Evolutionary conservation across 2,113 vertebrate species (phyloP).

Genomic region (Patagioenas fasciata): DNA sequence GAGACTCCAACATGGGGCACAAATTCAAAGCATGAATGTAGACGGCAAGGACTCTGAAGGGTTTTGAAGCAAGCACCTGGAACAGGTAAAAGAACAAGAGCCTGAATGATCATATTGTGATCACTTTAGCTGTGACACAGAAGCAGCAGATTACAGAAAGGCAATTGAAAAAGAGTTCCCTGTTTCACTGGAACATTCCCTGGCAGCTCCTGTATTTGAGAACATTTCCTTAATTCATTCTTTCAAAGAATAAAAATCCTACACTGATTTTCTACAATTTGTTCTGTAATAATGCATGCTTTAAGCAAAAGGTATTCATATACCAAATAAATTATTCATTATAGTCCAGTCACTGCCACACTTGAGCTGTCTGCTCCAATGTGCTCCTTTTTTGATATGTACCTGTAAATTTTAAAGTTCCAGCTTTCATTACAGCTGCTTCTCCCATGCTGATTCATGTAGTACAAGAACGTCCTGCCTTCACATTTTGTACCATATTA

Average conservation of each 20-base stretch:
- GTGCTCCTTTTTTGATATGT: neutral
- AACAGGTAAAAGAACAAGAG: neutral
- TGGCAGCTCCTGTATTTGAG: neutral
- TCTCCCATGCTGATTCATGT: neutral
- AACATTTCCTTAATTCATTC: neutral
- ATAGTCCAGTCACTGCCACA: neutral
- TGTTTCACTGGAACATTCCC: neutral
- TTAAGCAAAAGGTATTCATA: neutral
- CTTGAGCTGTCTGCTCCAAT: neutral
- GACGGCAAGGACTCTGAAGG: neutral
- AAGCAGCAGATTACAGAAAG: neutral
- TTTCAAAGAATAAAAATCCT: neutral
- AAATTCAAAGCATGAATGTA: neutral
- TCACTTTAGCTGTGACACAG: neutral
- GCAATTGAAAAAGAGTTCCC: neutral
- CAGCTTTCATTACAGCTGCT: neutral
- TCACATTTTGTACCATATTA: neutral
- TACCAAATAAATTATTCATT: neutral
- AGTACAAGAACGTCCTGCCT: neutral
- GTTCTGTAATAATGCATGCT: neutral
- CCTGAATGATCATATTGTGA: accelerated
- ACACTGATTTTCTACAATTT: neutral
- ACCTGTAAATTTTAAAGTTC: neutral
- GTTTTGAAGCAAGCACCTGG: neutral
- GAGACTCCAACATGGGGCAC: neutral